phyloP scores from a whole-genome alignment of 2,113 vertebrate genomes.

The Rhegmatorhina hoffmannsi region DNA sequence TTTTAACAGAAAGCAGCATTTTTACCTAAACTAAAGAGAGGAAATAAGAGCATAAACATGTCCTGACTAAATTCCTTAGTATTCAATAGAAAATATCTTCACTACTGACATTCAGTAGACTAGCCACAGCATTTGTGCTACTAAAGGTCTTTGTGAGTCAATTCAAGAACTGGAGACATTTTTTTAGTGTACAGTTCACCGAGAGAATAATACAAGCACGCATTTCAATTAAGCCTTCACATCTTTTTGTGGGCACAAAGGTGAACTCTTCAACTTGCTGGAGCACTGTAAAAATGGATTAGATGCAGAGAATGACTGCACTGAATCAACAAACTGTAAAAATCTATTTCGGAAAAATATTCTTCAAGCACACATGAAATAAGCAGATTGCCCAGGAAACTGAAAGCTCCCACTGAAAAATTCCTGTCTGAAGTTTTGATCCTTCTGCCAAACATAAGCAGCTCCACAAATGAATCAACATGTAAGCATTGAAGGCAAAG shows the following conservation, averaged over 20 bases:
- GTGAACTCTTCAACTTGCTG: neutral
- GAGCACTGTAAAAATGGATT: neutral
- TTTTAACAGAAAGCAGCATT: neutral
- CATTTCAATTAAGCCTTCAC: neutral
- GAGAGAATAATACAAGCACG: neutral
- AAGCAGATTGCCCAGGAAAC: neutral
- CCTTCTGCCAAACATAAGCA: neutral
- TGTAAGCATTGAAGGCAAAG: accelerated
- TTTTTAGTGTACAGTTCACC: neutral
- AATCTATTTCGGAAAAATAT: neutral
- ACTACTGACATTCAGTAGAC: neutral
- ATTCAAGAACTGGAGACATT: neutral
- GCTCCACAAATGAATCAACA: neutral
- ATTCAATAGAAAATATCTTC: neutral
- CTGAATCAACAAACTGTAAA: neutral
- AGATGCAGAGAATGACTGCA: neutral
- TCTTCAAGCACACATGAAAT: neutral
- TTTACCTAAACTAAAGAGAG: neutral
- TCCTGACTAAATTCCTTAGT: neutral
- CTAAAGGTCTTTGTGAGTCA: neutral
- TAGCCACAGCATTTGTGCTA: neutral
- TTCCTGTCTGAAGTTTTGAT: neutral
- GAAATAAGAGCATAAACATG: neutral
- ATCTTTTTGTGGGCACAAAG: neutral
- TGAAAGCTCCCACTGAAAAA: neutral